phyloP scores from a whole-genome alignment of 1,140 invertebrate genomes.

The Drosophila takahashii region DNA sequence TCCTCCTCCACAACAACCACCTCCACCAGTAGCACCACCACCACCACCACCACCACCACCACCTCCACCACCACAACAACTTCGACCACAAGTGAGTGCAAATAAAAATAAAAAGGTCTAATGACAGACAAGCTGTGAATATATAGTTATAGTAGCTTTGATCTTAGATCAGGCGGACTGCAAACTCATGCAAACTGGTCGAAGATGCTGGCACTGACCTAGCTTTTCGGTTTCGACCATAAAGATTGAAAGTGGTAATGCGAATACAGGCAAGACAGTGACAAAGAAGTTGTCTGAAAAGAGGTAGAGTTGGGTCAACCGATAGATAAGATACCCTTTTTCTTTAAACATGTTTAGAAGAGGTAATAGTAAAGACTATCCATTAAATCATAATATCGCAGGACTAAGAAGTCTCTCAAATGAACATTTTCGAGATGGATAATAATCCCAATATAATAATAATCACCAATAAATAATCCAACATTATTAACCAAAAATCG shows the following conservation, averaged over 20 bases:
- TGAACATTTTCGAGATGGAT: too few species aligned
- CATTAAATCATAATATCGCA: background rate
- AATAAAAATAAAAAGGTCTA: background rate
- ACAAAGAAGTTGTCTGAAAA: slow-evolving; percentile 37
- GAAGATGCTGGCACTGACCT: slow-evolving; percentile 74
- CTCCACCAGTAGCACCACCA: slow-evolving; percentile 40
- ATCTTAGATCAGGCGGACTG: slow-evolving; percentile 10
- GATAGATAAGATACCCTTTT: slow-evolving; percentile 3
- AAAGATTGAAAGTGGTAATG: slow-evolving; percentile 62
- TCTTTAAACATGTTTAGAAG: too few species aligned
- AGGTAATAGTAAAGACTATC: too few species aligned
- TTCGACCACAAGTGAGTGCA: slow-evolving; percentile 69
- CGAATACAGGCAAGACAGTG: slow-evolving; percentile 22
- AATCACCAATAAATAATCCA: too few species aligned
- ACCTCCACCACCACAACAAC: slow-evolving; percentile 54
- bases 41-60: slow-evolving; percentile 52
- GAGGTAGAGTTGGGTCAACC: background rate
- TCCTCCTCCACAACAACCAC: slow-evolving; percentile 22
- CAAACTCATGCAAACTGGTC: slow-evolving; percentile 58
- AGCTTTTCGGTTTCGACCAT: slow-evolving; percentile 55
- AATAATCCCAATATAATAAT: too few species aligned
- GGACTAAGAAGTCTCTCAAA: background rate
- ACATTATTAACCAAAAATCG: too few species aligned
- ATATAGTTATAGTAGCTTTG: background rate
- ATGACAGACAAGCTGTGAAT: background rate